phyloP scores from a whole-genome alignment of 2,797 vertebrate species.

The Pangasius macronema region DNA sequence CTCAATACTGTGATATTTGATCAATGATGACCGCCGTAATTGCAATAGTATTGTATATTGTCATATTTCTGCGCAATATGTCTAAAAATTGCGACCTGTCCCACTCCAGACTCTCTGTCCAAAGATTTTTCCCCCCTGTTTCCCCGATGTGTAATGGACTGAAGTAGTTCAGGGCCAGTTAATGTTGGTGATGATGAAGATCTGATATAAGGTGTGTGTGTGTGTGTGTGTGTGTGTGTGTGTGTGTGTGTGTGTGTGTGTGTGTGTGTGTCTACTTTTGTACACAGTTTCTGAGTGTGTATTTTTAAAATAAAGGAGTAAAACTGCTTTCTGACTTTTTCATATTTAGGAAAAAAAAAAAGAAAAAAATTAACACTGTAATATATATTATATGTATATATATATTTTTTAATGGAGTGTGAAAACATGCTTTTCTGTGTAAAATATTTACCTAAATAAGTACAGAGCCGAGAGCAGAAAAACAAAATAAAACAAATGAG shows the following conservation, averaged over 20 bases:
- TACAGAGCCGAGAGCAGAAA: no score
- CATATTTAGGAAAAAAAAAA: no score
- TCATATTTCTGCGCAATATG: not conserved
- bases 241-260: conserved; percentile 31
- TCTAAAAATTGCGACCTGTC: no score
- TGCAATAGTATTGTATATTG: not conserved
- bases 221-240: conserved; percentile 21
- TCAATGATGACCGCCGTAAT: not conserved
- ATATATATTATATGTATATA: no score
- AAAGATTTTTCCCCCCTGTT: not conserved
- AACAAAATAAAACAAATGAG: no score
- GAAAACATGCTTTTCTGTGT: no score
- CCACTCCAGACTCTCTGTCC: conserved; percentile 1
- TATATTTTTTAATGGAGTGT: no score
- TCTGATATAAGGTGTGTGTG: conserved; percentile 61
- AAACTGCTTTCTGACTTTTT: not conserved
- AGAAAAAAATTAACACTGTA: no score
- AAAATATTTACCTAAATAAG: no score
- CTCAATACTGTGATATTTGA: not conserved
- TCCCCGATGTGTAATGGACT: conserved; percentile 44
- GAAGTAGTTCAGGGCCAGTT: conserved; percentile 17
- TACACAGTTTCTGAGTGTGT: conserved; percentile 64
- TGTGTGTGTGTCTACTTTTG: conserved; percentile 58
- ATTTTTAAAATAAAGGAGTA: conserved; percentile 64
- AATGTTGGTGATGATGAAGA: conserved; percentile 39